Conservation (phyloP, 2,888 invertebrate genomes). For the Nebria salina region DNA sequence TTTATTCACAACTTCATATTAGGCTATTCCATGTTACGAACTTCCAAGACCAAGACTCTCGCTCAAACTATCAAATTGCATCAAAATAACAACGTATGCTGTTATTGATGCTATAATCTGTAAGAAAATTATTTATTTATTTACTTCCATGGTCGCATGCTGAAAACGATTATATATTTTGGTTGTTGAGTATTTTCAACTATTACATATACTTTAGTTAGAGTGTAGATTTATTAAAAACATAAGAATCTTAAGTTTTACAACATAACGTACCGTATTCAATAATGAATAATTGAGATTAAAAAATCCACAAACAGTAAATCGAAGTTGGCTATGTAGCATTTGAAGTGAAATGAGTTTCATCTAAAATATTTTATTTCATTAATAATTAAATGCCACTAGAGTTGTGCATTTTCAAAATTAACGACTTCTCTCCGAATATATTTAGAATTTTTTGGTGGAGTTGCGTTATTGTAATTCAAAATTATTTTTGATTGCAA, state of each 20-base stretch:
- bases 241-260: no score
- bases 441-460: no score
- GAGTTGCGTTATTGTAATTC: no score
- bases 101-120: conserved; percentile 33
- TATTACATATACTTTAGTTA: no score
- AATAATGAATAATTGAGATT: conserved; percentile 23
- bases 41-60: neutral
- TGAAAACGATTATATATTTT: neutral
- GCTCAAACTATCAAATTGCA: conserved; percentile 31
- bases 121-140: neutral
- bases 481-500: no score
- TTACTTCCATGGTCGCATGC: neutral
- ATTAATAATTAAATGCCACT: no score
- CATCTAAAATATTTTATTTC: conserved; percentile 21
- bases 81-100: conserved; percentile 24
- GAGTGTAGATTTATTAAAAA: no score
- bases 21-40: no score
- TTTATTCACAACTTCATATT: no score
- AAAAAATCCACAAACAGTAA: conserved; percentile 38
- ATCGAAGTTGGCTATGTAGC: conserved; percentile 28
- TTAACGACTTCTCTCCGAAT: no score
- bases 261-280: conserved; percentile 16
- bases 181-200: no score
- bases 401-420: no score
- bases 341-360: conserved; percentile 30